Percentiles rank a stretch among this genome's conserved stretches.
Conservation (phyloP, 2,888 invertebrate species). For the Eupithecia pulchellata region DNA sequence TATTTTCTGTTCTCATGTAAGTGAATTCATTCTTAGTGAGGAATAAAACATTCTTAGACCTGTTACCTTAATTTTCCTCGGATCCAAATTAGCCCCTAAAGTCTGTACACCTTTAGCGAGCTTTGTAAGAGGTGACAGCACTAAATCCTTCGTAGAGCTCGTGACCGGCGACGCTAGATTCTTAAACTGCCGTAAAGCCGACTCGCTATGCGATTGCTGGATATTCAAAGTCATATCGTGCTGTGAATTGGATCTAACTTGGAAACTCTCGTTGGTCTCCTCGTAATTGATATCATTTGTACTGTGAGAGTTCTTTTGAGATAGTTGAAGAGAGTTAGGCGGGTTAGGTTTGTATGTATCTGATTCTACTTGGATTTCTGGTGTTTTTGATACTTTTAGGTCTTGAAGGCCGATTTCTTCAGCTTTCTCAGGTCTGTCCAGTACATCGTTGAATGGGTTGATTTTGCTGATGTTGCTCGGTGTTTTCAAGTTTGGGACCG, state of each 20-base stretch:
- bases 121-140: slow-evolving; percentile 91
- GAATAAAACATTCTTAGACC: no score
- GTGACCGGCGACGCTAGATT: slow-evolving; percentile 89
- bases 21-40: no score
- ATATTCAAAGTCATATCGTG: slow-evolving; percentile 90
- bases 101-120: slow-evolving; percentile 94
- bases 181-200: slow-evolving; percentile 89
- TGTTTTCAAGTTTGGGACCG: slow-evolving; percentile 65
- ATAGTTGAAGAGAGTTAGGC: slow-evolving; percentile 83
- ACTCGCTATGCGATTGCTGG: slow-evolving; percentile 92
- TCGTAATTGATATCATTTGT: slow-evolving; percentile 87
- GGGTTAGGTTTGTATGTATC: slow-evolving; percentile 74
- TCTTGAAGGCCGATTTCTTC: slow-evolving; percentile 14
- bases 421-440: background rate
- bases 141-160: slow-evolving; percentile 87
- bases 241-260: slow-evolving; percentile 85
- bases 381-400: slow-evolving; percentile 65
- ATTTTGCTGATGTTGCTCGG: slow-evolving; percentile 67
- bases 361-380: slow-evolving; percentile 86
- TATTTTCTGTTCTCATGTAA: no score
- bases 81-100: slow-evolving; percentile 93
- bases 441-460: slow-evolving; percentile 70
- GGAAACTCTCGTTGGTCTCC: slow-evolving; percentile 62
- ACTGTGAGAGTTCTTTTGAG: slow-evolving; percentile 89
- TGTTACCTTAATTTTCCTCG: slow-evolving; percentile 88